Evolutionary conservation across 2,797 vertebrate species (phyloP).

Genomic region (Pterois miles): DNA sequence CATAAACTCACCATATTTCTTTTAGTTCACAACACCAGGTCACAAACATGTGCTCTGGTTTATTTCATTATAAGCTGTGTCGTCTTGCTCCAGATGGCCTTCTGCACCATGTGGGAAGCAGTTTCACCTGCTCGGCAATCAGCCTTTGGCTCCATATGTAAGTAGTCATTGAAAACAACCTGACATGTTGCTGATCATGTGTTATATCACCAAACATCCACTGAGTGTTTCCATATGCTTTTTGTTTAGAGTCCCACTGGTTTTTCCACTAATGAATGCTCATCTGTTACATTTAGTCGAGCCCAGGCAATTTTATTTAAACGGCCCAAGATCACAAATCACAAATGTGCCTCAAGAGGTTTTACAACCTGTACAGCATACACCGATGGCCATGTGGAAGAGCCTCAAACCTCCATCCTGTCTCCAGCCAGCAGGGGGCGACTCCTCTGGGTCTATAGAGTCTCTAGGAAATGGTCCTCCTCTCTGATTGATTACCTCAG

Average conservation of each 20-base stretch:
- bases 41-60: slow-evolving; percentile 56
- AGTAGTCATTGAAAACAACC: slow-evolving; percentile 39
- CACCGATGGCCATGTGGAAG: no score
- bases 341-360: no score
- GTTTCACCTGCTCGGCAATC: slow-evolving; percentile 59
- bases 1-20: slow-evolving; percentile 44
- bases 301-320: neutral
- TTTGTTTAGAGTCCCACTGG: slow-evolving; percentile 27
- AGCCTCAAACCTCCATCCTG: no score
- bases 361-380: no score
- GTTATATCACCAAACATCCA: slow-evolving; percentile 43
- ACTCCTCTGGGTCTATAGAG: no score
- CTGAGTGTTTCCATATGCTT: slow-evolving; percentile 59
- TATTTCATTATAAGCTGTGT: slow-evolving; percentile 47
- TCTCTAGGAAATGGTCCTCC: no score
- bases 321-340: no score
- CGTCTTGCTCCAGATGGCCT: slow-evolving; percentile 57
- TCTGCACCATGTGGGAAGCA: slow-evolving; percentile 46
- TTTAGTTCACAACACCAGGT: slow-evolving; percentile 57
- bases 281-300: neutral
- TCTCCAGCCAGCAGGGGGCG: no score
- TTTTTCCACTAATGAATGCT: slow-evolving; percentile 15
- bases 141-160: slow-evolving; percentile 17
- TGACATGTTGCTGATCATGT: slow-evolving; percentile 46
- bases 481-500: no score